A percentile compares a stretch with the other conserved stretches of the same genome.
Evolutionary conservation across 2,888 invertebrate genomes (phyloP).

Genomic region (Poecilobothrus nobilitatus): DNA sequence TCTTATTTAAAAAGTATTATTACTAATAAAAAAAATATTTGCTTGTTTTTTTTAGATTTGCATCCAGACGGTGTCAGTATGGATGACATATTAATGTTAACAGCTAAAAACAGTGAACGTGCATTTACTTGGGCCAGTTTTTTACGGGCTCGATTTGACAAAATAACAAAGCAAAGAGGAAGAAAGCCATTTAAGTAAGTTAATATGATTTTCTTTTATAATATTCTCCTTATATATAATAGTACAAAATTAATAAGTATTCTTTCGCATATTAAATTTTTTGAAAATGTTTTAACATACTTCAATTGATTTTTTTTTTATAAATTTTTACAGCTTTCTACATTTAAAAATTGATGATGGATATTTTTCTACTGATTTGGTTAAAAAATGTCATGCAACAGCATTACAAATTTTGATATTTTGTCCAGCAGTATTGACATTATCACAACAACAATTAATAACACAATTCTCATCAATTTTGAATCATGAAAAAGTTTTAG

Average conservation of each 20-base stretch:
- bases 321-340: conserved; percentile 53
- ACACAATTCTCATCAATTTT: conserved; percentile 39
- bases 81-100: conserved; percentile 75
- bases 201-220: not conserved
- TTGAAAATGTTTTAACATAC: not conserved
- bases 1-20: too few relatives aligned
- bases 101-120: conserved; percentile 68
- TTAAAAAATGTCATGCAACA: conserved; percentile 50
- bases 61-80: conserved; percentile 46
- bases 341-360: conserved; percentile 66
- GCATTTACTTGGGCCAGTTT: conserved; percentile 75
- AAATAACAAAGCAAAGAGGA: conserved; percentile 72
- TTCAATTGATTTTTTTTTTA: conserved; percentile 14
- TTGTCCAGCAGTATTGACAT: conserved; percentile 63
- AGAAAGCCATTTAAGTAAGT: conserved; percentile 71
- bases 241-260: too few relatives aligned
- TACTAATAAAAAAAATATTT: not conserved
- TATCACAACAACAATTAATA: conserved; percentile 40
- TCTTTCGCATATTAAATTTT: too few relatives aligned
- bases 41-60: conserved; percentile 37
- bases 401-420: conserved; percentile 72
- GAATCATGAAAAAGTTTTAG: conserved; percentile 61
- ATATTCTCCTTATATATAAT: not conserved
- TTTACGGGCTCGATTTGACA: conserved; percentile 72
- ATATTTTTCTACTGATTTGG: conserved; percentile 45